phyloP scores from a whole-genome alignment of 1,140 invertebrate genomes.

The Orchesella cincta region DNA sequence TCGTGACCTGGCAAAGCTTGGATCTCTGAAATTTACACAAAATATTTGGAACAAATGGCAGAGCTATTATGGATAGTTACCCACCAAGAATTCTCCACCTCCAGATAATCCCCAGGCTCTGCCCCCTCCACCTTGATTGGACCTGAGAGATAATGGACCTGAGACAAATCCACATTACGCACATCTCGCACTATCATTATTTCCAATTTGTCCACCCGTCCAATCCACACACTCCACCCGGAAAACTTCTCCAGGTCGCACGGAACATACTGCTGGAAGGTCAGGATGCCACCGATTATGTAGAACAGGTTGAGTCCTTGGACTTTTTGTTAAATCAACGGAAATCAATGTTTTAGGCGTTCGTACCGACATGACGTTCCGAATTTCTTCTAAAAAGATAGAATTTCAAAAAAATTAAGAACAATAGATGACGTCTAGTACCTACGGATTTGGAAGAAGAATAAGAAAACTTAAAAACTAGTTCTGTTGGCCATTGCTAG shows the following conservation, averaged over 20 bases:
- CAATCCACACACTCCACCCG: slow-evolving; percentile 44
- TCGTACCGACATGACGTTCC: no score
- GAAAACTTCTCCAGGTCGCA: slow-evolving; percentile 37
- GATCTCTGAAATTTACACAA: slow-evolving; percentile 33
- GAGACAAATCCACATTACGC: neutral
- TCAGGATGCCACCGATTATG: slow-evolving; percentile 34
- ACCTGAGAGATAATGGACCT: slow-evolving; percentile 29
- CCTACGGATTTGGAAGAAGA: no score
- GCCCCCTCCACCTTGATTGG: slow-evolving; percentile 42
- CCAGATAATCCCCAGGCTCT: slow-evolving; percentile 43
- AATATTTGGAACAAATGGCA: no score
- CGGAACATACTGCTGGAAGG: slow-evolving; percentile 37
- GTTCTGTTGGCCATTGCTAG: no score
- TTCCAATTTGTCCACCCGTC: slow-evolving; percentile 43
- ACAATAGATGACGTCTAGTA: no score
- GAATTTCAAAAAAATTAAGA: no score
- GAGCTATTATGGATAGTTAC: no score
- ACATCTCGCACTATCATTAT: slow-evolving; percentile 44
- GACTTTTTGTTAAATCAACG: neutral
- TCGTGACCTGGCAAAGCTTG: neutral
- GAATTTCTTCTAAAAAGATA: no score
- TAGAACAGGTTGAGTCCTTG: neutral
- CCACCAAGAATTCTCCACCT: no score
- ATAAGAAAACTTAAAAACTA: no score
- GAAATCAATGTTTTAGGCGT: neutral